Conservation (phyloP, 2,113 vertebrate species). For the Ahaetulla prasina region DNA sequence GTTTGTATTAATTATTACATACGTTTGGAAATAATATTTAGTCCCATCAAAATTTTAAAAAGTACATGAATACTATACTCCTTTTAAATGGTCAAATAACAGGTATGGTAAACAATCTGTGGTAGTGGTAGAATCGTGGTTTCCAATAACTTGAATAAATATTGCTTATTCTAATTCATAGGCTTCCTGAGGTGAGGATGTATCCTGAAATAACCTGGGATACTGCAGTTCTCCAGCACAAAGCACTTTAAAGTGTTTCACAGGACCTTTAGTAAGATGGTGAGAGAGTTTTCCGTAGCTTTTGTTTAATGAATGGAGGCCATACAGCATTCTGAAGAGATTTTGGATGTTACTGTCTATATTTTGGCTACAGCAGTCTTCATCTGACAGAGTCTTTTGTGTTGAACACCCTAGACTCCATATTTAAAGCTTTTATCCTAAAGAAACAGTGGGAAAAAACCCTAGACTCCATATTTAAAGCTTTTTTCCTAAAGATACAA, state of each 20-base stretch:
- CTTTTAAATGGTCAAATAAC: neutral
- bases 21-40: neutral
- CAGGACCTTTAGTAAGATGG: slow-evolving; percentile 45
- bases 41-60: neutral
- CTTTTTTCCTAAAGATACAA: slow-evolving; percentile 7
- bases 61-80: neutral
- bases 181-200: slow-evolving; percentile 44
- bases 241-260: slow-evolving; percentile 34
- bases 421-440: slow-evolving; percentile 18
- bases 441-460: neutral
- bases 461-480: neutral
- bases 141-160: slow-evolving; percentile 32
- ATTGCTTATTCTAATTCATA: slow-evolving; percentile 49
- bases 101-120: neutral
- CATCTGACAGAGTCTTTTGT: neutral
- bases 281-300: slow-evolving; percentile 44
- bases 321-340: neutral
- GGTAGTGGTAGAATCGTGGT: neutral
- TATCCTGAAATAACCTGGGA: slow-evolving; percentile 48
- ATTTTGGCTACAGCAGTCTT: slow-evolving; percentile 9
- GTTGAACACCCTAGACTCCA: neutral
- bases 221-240: slow-evolving; percentile 44
- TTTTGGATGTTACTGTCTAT: slow-evolving; percentile 29
- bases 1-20: neutral
- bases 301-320: slow-evolving; percentile 37